Base-by-base conservation (phyloP, 2,888 invertebrate genomes). In the Phlogophora meticulosa region DNA sequence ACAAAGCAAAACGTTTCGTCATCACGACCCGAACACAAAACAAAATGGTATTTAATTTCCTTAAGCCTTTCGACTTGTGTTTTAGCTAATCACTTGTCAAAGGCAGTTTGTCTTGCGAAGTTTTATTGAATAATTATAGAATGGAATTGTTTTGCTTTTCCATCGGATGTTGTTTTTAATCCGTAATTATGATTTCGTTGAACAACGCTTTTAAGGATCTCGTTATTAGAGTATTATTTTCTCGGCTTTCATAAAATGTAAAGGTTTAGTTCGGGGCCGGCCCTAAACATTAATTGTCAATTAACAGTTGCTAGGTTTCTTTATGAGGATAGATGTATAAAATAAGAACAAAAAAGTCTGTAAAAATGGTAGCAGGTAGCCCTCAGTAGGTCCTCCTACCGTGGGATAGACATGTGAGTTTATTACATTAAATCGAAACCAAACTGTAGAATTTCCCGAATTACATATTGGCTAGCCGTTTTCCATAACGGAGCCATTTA, bases 41-140 rank as follows among this genome's bases (percentile, higher is more conserved):
- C 48, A 73, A 78, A 64, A 72, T 42, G 48, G 45, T 43, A 38
- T 51, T 65, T 55, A 67, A 75, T 75, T 67, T 38, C n/a, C 45
- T 55, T 51, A 38, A 64, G 45, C 58, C 34, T 48, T 61, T 65
- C n/a, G 46, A 56, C 46, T 78, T 61, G 32, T 71, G 45, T 72
- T 57, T 72, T 17, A 40, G 24, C 43, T 66, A 78, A 78, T 78
- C 58, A 59, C 55, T 78, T 78, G 58, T 56, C 75, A 59, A 66
- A 65, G 73, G 22, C 73, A 56, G 49, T 56, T 59, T 58, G 40
- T 51, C 15, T 58, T 55, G 0, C 0, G 28, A 73, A 73, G 53
- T 78, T 78, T 58, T 22, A 58, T 51, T 58, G 24, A 66, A 66
- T 74, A 73, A 73, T 78, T 57, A 72, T 63, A 40, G 48, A 48